phyloP scores from a whole-genome alignment of 2,113 vertebrate genomes.

The Embiotoca jacksoni region DNA sequence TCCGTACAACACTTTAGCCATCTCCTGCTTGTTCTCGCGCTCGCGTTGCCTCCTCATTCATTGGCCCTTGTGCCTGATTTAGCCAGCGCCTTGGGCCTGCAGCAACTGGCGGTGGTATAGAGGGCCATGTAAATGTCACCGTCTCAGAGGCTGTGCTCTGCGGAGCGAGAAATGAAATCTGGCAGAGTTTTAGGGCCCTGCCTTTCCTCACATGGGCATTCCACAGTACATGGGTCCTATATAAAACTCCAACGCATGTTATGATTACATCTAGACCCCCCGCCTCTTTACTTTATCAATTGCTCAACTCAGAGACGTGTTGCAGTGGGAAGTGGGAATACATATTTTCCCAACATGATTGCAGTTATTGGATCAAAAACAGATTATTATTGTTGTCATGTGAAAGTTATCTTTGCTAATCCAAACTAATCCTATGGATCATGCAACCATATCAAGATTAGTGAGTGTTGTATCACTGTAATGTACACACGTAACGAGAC shows the following conservation, averaged over 20 bases:
- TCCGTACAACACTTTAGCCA: slow-evolving; percentile 44
- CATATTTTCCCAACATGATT: slow-evolving; percentile 37
- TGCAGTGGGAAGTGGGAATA: slow-evolving; percentile 20
- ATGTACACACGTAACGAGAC: slow-evolving; percentile 5
- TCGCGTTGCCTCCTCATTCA: slow-evolving; percentile 59
- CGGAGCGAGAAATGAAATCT: slow-evolving; percentile 85
- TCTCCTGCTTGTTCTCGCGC: slow-evolving; percentile 49
- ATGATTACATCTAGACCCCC: slow-evolving; percentile 62
- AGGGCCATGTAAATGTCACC: slow-evolving; percentile 84
- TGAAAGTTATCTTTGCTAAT: slow-evolving; percentile 61
- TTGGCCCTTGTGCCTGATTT: slow-evolving; percentile 77
- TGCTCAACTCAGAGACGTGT: slow-evolving; percentile 48
- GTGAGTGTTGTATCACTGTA: slow-evolving; percentile 35
- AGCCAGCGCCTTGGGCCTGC: slow-evolving; percentile 78
- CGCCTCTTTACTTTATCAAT: slow-evolving; percentile 44
- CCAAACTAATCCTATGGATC: slow-evolving; percentile 61
- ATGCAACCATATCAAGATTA: slow-evolving; percentile 52
- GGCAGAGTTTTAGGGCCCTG: slow-evolving; percentile 80
- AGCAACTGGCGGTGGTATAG: slow-evolving; percentile 76
- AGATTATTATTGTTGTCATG: slow-evolving; percentile 48
- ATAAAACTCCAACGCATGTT: slow-evolving; percentile 60
- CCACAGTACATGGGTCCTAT: slow-evolving; percentile 53
- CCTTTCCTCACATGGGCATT: slow-evolving; percentile 71
- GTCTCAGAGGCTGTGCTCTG: slow-evolving; percentile 80
- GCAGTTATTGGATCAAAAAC: slow-evolving; percentile 34